phyloP scores from a whole-genome alignment of 2,797 vertebrate species.

The Microhierax caerulescens region DNA sequence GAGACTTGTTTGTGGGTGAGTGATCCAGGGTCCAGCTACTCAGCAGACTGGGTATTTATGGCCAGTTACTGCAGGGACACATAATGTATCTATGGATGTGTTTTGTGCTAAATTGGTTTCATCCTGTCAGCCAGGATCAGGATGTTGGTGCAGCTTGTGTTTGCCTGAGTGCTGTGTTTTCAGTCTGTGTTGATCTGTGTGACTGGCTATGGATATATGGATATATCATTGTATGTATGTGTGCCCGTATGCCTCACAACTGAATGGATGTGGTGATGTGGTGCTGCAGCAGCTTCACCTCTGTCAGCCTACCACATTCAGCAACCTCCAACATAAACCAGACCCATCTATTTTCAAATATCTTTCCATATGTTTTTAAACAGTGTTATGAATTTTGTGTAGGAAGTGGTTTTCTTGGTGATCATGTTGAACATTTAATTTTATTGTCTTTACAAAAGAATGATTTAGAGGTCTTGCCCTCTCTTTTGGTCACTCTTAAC shows the following conservation, averaged over 20 bases:
- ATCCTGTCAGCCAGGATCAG: neutral
- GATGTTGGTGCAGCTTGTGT: neutral
- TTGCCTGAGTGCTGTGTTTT: neutral
- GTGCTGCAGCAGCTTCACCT: neutral
- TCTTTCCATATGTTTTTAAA: neutral
- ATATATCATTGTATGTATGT: neutral
- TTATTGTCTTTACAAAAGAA: neutral
- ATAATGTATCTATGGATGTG: rapidly evolving
- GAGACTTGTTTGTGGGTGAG: neutral
- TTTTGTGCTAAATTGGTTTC: neutral
- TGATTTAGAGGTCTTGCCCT: neutral
- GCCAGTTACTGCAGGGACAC: neutral
- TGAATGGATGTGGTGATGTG: neutral
- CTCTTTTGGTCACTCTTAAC: neutral
- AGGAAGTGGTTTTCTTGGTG: neutral
- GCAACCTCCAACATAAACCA: neutral
- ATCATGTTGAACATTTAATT: neutral
- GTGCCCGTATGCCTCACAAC: neutral
- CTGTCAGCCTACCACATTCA: neutral
- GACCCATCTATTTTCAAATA: neutral
- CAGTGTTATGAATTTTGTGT: neutral
- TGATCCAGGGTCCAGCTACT: neutral
- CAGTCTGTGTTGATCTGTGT: rapidly evolving
- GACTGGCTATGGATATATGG: neutral
- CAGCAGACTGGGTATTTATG: neutral